These are phyloP conservation scores for Lithophane socia DNA, from an alignment of 2,888 invertebrate genomes.

Conservation along the genomic window DNA sequence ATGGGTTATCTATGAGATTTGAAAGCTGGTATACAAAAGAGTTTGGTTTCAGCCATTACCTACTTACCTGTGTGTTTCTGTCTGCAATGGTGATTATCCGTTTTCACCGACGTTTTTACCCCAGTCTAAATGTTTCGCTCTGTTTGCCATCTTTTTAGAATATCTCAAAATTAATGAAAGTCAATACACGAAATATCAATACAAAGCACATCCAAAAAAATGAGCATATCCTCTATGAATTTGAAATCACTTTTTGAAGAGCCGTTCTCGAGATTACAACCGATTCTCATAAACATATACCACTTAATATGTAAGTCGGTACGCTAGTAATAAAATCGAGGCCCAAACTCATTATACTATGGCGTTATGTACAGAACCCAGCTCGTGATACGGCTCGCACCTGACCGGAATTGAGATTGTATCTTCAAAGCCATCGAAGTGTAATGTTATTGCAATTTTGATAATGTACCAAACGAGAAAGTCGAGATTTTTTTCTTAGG, in stretches of 20 bases:
- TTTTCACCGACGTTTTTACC: neutral
- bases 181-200: neutral
- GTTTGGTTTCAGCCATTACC: neutral
- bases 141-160: neutral
- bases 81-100: neutral
- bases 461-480: conserved; percentile 49
- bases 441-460: conserved; percentile 67
- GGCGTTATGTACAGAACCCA: conserved; percentile 61
- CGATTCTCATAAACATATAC: conserved; percentile 63
- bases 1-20: neutral
- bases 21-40: neutral
- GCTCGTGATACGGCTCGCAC: conserved; percentile 64
- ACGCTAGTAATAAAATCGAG: conserved; percentile 61
- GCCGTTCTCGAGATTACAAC: conserved; percentile 59
- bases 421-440: conserved; percentile 54
- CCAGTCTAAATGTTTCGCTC: neutral
- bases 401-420: conserved; percentile 69
- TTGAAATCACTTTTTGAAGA: conserved; percentile 59
- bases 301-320: conserved; percentile 64
- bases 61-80: neutral
- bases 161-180: neutral
- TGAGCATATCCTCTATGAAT: conserved; percentile 39
- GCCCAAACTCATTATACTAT: conserved; percentile 57
- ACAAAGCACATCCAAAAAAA: conserved; percentile 31
- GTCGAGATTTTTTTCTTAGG: conserved; percentile 26